Conservation (phyloP, 2,797 vertebrate genomes). For the Phalanger gymnotis region DNA sequence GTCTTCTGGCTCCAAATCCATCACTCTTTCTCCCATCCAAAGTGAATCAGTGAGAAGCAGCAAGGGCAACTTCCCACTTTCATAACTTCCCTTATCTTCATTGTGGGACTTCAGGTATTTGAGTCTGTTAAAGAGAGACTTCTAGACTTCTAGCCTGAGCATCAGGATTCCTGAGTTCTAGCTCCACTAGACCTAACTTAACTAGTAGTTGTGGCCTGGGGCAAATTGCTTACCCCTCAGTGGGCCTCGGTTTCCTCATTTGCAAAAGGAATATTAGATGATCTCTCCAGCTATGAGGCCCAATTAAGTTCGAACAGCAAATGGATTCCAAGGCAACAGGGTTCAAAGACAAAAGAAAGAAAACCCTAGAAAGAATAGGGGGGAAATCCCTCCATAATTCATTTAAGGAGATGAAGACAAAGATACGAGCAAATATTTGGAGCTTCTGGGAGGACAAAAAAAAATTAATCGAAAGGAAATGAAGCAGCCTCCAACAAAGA, state of each 20-base stretch:
- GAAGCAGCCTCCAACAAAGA: too few species aligned
- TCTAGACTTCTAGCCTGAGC: background rate
- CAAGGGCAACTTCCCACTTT: background rate
- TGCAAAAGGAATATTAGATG: background rate
- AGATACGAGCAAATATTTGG: accelerated
- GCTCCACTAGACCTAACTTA: background rate
- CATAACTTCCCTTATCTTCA: background rate
- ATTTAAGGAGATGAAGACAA: accelerated
- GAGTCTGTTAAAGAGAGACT: too few species aligned
- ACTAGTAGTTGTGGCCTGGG: background rate
- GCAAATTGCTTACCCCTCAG: background rate
- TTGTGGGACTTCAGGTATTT: background rate
- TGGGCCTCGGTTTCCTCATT: background rate
- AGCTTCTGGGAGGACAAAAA: accelerated
- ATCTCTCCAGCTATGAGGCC: background rate
- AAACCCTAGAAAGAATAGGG: accelerated
- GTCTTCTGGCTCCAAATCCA: background rate
- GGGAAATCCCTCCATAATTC: background rate
- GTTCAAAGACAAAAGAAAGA: accelerated
- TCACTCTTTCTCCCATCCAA: background rate
- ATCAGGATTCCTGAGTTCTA: background rate
- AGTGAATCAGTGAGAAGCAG: background rate
- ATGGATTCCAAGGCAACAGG: background rate
- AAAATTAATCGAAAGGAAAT: background rate
- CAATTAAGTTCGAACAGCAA: background rate